phyloP scores from a whole-genome alignment of 2,888 invertebrate species.

The Scaptomyza reducta region DNA sequence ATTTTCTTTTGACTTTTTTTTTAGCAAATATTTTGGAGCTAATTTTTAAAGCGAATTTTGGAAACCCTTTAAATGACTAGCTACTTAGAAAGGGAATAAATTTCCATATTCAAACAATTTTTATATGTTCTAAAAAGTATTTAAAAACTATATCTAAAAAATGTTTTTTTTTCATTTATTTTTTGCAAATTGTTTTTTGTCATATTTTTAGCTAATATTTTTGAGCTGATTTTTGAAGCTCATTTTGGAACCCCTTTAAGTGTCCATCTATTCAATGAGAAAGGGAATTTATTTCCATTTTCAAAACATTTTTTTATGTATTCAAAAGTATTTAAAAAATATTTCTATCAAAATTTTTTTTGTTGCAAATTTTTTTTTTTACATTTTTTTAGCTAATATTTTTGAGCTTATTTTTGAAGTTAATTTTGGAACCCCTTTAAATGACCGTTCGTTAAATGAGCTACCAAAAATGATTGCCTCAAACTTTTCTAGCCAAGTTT shows the following conservation, averaged over 20 bases:
- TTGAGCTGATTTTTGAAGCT: no score
- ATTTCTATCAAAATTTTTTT: background rate
- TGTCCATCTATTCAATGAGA: no score
- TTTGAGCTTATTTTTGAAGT: background rate
- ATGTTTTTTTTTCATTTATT: no score
- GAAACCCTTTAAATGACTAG: constrained; percentile 3
- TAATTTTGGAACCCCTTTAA: background rate
- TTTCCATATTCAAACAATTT: no score
- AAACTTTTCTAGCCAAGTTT: constrained; percentile 24
- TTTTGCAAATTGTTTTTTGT: no score
- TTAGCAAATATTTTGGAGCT: background rate
- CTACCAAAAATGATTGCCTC: constrained; percentile 32
- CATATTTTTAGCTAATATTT: no score
- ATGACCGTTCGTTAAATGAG: constrained; percentile 25
- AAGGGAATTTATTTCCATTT: no score
- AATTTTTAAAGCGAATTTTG: background rate
- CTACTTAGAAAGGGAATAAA: no score
- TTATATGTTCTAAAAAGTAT: no score
- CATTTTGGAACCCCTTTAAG: no score
- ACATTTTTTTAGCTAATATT: background rate
- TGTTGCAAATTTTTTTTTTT: background rate
- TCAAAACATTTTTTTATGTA: background rate
- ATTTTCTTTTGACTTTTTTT: background rate
- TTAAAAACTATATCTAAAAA: no score
- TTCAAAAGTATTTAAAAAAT: background rate